Conservation (phyloP, 2,113 vertebrate species). For the Scophthalmus maximus region DNA sequence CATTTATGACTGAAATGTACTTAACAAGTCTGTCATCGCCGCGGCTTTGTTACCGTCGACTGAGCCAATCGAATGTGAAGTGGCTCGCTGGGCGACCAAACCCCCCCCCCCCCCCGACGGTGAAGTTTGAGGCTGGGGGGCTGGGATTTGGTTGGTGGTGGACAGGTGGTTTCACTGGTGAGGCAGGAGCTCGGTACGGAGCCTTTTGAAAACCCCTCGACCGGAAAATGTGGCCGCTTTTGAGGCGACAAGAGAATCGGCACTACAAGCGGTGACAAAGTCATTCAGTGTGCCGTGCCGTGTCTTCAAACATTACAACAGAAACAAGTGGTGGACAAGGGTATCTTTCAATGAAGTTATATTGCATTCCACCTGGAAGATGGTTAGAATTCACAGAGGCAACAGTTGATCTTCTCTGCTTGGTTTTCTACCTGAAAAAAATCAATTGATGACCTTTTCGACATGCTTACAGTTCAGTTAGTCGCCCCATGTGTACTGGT, state of each 20-base stretch:
- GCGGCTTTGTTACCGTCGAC: slow-evolving; percentile 49
- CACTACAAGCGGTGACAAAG: slow-evolving; percentile 32
- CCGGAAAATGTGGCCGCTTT: slow-evolving; percentile 76
- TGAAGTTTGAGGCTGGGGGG: slow-evolving; percentile 72
- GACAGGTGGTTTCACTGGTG: slow-evolving; percentile 76
- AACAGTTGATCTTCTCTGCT: no score
- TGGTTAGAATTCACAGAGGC: no score
- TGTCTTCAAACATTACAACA: background rate
- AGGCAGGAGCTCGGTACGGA: slow-evolving; percentile 53
- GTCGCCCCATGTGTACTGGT: no score
- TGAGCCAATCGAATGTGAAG: slow-evolving; percentile 73
- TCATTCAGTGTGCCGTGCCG: background rate
- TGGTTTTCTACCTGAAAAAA: no score
- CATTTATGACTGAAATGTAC: slow-evolving; percentile 71
- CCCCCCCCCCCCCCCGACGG: slow-evolving; percentile 54
- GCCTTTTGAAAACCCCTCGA: slow-evolving; percentile 75
- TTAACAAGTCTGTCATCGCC: slow-evolving; percentile 74
- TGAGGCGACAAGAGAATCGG: slow-evolving; percentile 56
- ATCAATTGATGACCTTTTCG: no score
- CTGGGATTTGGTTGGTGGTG: slow-evolving; percentile 65
- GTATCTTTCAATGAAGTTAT: no score
- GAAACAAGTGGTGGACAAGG: slow-evolving; percentile 10
- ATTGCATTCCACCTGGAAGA: no score
- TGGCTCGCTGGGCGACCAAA: slow-evolving; percentile 54
- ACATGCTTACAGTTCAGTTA: no score